Conservation (phyloP, 2,888 invertebrate genomes). For the Drosophila seclusa region DNA sequence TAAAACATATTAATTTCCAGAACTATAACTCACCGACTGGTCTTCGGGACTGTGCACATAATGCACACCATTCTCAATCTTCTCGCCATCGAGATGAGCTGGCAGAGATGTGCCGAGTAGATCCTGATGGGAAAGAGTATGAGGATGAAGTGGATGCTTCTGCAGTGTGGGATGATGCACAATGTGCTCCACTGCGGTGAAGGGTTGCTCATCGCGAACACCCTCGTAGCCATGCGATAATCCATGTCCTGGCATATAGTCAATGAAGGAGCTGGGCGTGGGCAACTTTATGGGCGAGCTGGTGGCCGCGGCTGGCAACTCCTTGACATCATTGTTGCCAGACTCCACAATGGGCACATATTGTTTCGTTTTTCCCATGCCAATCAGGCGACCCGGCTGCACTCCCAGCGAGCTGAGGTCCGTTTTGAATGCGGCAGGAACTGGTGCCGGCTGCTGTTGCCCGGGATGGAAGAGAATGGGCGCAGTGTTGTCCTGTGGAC, state of each 20-base stretch:
- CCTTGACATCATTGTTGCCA: constrained; percentile 65
- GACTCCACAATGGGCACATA: constrained; percentile 81
- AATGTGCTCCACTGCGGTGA: constrained; percentile 64
- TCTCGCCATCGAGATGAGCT: constrained; percentile 49
- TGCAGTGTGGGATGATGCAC: constrained; percentile 38
- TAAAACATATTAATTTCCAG: not conserved
- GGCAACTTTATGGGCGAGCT: constrained; percentile 49
- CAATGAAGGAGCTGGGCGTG: constrained; percentile 67
- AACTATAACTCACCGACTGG: constrained; percentile 55
- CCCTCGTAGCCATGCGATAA: constrained; percentile 82
- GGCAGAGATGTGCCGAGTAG: constrained; percentile 52
- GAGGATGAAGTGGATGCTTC: not conserved
- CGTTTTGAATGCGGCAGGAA: constrained; percentile 10
- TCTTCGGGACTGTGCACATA: constrained; percentile 45
- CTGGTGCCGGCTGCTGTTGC: constrained; percentile 19
- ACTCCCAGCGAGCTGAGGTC: constrained; percentile 52
- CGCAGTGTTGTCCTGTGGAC: constrained; percentile 82
- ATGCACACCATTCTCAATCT: constrained; percentile 50
- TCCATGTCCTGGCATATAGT: constrained; percentile 70
- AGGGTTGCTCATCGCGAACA: constrained; percentile 47
- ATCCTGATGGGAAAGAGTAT: constrained; percentile 9
- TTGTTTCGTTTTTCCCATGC: constrained; percentile 81
- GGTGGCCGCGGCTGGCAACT: constrained; percentile 15
- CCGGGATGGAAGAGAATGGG: constrained; percentile 83
- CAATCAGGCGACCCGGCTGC: constrained; percentile 72